These are phyloP conservation scores for Urocynchramus pylzowi DNA, from an alignment of 2,113 vertebrate species.

Conservation along the genomic window DNA sequence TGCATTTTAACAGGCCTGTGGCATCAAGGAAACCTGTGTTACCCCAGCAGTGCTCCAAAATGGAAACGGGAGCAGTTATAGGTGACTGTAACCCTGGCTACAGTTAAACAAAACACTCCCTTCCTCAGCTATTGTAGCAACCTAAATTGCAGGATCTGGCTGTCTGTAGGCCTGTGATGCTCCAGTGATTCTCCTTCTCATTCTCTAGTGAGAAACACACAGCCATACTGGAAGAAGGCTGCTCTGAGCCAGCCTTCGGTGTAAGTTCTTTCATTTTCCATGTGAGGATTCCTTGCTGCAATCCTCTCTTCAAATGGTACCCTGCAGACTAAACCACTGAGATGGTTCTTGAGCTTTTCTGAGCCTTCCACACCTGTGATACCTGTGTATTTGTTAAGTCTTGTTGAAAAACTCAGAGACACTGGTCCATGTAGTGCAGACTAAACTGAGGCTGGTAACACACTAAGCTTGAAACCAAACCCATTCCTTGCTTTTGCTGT, in stretches of 20 bases:
- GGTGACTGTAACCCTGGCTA: background rate
- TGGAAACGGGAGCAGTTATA: background rate
- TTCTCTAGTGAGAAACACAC: background rate
- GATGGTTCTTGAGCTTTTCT: background rate
- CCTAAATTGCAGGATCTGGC: background rate
- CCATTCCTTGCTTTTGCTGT: rapidly evolving
- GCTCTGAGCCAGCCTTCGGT: background rate
- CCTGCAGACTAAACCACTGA: background rate
- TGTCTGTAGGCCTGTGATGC: background rate
- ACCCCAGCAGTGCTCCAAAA: background rate
- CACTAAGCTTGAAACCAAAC: background rate
- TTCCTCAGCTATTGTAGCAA: background rate
- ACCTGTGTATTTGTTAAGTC: background rate
- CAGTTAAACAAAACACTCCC: constrained; percentile 46
- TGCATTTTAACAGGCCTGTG: background rate
- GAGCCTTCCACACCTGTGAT: background rate
- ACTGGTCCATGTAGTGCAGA: rapidly evolving
- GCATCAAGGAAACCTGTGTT: background rate
- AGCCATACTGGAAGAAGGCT: background rate
- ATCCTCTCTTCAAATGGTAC: background rate
- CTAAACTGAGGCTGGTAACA: background rate
- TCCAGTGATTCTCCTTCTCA: background rate
- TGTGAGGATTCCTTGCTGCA: background rate
- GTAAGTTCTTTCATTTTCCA: background rate
- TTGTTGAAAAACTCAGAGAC: background rate